A percentile compares a stretch with the other conserved stretches of the same genome.
Conservation (phyloP, 2,797 vertebrate species). For the Craterocephalus amniculus region DNA sequence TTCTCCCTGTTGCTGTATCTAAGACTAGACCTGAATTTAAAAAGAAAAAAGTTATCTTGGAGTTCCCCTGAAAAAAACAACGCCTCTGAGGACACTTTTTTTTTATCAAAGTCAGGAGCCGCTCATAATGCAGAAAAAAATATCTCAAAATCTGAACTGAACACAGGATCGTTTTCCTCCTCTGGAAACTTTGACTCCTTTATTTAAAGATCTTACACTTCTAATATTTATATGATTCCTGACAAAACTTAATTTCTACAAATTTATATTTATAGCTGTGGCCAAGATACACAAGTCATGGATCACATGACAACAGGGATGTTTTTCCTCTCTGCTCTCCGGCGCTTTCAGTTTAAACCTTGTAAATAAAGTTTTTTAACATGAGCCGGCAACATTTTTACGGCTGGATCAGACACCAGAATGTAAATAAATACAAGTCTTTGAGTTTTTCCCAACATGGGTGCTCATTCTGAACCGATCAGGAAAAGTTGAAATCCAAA, state of each 20-base stretch:
- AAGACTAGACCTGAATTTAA: slow-evolving; percentile 15
- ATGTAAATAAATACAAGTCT: background rate
- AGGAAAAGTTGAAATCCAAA: too few species aligned
- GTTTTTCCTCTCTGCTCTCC: background rate
- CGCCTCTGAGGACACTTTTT: background rate
- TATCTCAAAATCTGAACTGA: background rate
- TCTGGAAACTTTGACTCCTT: too few species aligned
- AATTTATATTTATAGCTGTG: background rate
- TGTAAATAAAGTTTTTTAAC: background rate
- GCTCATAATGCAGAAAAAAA: background rate
- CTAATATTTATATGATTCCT: too few species aligned
- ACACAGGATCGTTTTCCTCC: background rate
- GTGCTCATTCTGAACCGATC: background rate
- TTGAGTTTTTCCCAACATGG: background rate
- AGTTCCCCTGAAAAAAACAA: slow-evolving; percentile 22
- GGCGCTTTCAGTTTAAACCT: background rate
- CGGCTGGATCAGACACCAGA: background rate
- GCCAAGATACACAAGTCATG: background rate
- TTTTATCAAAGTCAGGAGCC: slow-evolving; percentile 1
- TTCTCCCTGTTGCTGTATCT: slow-evolving; percentile 11
- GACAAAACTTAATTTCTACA: too few species aligned
- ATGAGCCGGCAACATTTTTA: background rate
- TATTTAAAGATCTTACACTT: too few species aligned
- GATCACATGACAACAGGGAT: background rate
- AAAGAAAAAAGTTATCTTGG: slow-evolving; percentile 3